Evolutionary conservation across 2,113 vertebrate species (phyloP), one percentile per base, ranked within the genome.

Genomic region (Pomatostomus ruficeps): DNA sequence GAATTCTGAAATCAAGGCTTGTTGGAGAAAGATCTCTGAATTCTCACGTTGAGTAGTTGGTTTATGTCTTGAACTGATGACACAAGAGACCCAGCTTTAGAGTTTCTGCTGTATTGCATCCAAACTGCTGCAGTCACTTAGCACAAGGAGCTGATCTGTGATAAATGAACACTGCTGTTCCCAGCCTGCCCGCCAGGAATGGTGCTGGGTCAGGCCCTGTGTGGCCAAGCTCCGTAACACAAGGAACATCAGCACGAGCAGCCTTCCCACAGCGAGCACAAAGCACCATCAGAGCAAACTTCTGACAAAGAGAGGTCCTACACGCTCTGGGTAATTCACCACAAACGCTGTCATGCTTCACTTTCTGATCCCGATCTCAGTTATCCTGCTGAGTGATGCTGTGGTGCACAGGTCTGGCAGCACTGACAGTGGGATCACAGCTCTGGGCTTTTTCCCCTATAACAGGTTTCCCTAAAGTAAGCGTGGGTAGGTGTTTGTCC

Each of bases 381-480:
- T 71, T 48, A 31, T 48, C 40, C 70, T 24, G 52, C 8, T 89
- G 62, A 93, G 43, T 57, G 87, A 86, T 42, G 68, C 26, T 52
- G 43, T n/a, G 49, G 31, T 36, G 59, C 58, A 73, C 45, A 65
- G 54, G 58, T 35, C 31, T 61, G 71, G 57, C 42, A 85, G 43
- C 29, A 25, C 4, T 55, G 46, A 29, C 52, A 35, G 25, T 3
- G 18, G 48, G 38, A 74, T 71, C 52, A 57, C 20, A 75, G 9
- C 48, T 75, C 1, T 5, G 31, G 1, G 3, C 1, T 17, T 48
- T 31, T 29, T 13, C 8, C 14, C 11, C 24, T 9, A 2, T 9
- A 62, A 4, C 42, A 54, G 29, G 16, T 80, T 76, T 40, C 51
- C 68, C n/a, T 71, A 36, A 61, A 42, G 45, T 40, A 62, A 52